Base-by-base conservation (phyloP, 2,113 vertebrate species). In the Malurus elegans region DNA sequence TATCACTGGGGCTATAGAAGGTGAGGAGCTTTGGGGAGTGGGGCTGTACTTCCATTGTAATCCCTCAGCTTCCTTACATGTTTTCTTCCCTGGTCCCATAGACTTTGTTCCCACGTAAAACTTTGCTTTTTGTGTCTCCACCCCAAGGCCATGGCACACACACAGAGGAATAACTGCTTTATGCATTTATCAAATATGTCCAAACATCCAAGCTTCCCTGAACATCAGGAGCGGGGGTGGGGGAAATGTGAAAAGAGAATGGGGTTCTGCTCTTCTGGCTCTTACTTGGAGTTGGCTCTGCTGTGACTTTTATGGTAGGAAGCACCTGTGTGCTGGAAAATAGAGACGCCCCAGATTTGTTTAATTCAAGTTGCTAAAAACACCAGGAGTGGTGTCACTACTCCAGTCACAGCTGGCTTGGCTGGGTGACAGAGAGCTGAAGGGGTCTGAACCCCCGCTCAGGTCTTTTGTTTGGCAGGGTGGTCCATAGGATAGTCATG, bases 51-150 rank as follows among this genome's bases (percentile, higher is more conserved):
- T 34, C 36, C 9, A 1, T 18, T 67, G 53, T 42, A 66, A 58
- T 65, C 25, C n/a, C 34, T 61, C 36, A 67, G 14, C 38, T 16
- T 79, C 5, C 25, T 8, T 72, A 15, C 0, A 0, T n/a, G 42
- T 34, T 88, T 90, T 81, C 53, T 74, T 82, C 36, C 23, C 38
- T 71, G 51, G 12, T 18, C 7, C 32, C n/a, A 28, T 28, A 79
- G 61, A 85, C 18, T 25, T 36, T 62, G 29, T 85, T 88, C 28
- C 26, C 7, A 9, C n/a, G 32, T 82, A 58, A 85, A 50, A 32
- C 12, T 1, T 13, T 70, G 56, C 7, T 54, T 81, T 78, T 32
- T 47, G 16, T 69, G 16, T 69, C 10, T 36, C 45, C 45, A 36
- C 79, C 28, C 40, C 5, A 4, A 91, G 53, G 50, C 28, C 26